Evolutionary conservation across 1,140 invertebrate genomes (phyloP), one percentile per base, ranked within the genome.

Genomic region (Solen grandis): DNA sequence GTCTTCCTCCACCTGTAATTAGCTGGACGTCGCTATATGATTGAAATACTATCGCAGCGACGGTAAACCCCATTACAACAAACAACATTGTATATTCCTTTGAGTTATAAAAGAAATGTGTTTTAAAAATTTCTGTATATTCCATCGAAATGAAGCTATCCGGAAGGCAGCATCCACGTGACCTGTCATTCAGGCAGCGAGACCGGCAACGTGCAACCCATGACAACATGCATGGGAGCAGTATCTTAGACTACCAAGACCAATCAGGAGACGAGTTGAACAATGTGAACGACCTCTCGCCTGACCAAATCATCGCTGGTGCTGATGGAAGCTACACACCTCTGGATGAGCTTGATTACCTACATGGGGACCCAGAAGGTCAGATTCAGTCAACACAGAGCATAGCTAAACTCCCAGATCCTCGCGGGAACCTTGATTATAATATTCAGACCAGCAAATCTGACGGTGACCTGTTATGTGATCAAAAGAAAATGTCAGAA

Each of bases 361-460:
- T 80, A 10, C 60, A 46, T 35, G 10, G 38, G n/a, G 60, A 78
- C 35, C 60, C 68, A 5, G 14, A 68, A 33, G 52, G n/a, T 2
- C 36, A 55, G 1, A 29, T 66, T 31, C 57, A 62, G 5, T 66
- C 55, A 10, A 59, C 75, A 31, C 75, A 69, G 46, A 78, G 75
- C 63, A 57, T 46, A 0, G 75, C 75, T 2, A 78, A 69, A 60
- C 63, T 78, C 3, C 54, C 74, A 13, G 52, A 69, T 25, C 75
- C 75, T 8, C 50, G 65, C n/a, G 75, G 75, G 16, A 78, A 78
- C 50, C 36, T 78, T 5, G 75, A 78, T 27, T 78, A 59, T 46
- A 78, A 78, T 69, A 78, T 78, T n/a, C 75, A 78, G 16, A 60
- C 75, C 29, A 78, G 75, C 54, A 78, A 69, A 78, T 78, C 75